These are phyloP conservation scores for Sapajus apella DNA, from an alignment of 2,113 vertebrate genomes.

Conservation along the genomic window DNA sequence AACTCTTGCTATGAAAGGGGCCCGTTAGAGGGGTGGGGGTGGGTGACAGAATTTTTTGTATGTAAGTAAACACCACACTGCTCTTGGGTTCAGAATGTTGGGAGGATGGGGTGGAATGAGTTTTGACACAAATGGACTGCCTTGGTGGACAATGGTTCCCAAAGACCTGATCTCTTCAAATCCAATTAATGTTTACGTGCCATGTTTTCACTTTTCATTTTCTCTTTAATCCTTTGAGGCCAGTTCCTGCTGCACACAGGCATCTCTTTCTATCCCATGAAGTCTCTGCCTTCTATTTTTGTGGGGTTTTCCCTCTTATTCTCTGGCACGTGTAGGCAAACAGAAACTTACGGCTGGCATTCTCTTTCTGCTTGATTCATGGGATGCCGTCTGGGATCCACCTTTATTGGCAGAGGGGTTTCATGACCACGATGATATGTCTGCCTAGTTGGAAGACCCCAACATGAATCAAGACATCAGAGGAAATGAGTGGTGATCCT, in stretches of 20 bases:
- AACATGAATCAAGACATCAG: conserved; percentile 48
- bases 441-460: conserved; percentile 11
- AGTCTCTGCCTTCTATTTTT: not conserved
- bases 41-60: not conserved
- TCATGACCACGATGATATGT: conserved; percentile 1
- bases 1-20: not conserved
- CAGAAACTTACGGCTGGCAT: not conserved
- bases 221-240: not conserved
- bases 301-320: not conserved
- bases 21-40: not conserved
- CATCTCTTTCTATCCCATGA: not conserved
- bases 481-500: conserved; percentile 62
- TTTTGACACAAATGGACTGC: not conserved
- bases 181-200: not conserved
- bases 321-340: not conserved
- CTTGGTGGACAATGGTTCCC: not conserved
- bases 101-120: not conserved
- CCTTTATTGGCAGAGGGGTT: conserved; percentile 24
- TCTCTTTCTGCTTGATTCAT: not conserved
- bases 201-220: conserved; percentile 27
- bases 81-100: not conserved
- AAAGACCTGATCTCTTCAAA: not conserved
- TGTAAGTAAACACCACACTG: not conserved
- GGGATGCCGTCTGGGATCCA: not conserved
- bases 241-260: not conserved